Evolutionary conservation across 2,113 vertebrate genomes (phyloP).

Genomic region (Dipodomys merriami): DNA sequence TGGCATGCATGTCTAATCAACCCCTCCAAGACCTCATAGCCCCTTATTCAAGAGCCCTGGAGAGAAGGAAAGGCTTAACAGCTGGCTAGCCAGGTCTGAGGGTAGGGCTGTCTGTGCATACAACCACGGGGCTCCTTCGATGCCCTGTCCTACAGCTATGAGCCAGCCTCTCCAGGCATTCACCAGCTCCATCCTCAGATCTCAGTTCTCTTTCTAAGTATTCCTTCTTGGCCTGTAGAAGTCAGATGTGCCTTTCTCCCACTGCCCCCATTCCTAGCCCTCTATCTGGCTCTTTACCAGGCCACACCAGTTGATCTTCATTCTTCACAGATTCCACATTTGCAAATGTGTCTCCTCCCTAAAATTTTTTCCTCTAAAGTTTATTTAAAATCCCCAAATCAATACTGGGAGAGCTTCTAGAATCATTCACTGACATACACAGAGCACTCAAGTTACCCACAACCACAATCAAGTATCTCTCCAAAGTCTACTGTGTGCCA

Average conservation of each 20-base stretch:
- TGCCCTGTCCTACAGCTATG: background rate
- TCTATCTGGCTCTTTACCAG: background rate
- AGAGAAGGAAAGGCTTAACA: no score
- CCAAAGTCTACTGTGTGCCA: background rate
- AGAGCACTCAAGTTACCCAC: background rate
- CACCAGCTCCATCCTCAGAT: background rate
- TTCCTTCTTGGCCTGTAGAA: background rate
- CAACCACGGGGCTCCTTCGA: background rate
- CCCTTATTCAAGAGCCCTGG: background rate
- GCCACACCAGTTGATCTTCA: background rate
- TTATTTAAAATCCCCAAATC: background rate
- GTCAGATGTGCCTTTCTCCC: background rate
- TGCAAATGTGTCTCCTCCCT: background rate
- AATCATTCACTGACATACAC: background rate
- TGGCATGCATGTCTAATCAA: no score
- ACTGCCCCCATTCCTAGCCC: no score
- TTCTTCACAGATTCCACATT: rapidly evolving
- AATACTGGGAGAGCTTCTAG: background rate
- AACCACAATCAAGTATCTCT: background rate
- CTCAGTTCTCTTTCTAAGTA: background rate
- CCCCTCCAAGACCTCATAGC: background rate
- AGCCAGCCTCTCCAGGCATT: no score
- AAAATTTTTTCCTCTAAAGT: background rate
- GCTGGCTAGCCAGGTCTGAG: background rate
- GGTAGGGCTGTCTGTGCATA: no score